These are phyloP conservation scores for Poecilia picta DNA, from an alignment of 2,797 vertebrate genomes.

Conservation along the genomic window DNA sequence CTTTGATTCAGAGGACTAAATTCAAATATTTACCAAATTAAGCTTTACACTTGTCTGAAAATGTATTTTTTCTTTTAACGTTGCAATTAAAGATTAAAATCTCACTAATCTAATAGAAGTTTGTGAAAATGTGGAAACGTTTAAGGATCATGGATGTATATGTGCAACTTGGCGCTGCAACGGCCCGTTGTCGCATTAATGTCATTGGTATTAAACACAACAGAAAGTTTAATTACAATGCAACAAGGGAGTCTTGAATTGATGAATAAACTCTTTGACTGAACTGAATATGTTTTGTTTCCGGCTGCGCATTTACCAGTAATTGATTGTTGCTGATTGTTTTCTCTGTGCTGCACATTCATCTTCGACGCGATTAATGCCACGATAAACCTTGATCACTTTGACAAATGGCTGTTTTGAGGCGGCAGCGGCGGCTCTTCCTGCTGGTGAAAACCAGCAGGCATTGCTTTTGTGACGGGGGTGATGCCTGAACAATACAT, in stretches of 20 bases:
- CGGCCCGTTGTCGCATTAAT: not conserved
- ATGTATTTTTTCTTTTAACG: not conserved
- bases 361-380: not conserved
- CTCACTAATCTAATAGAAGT: not conserved
- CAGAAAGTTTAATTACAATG: not conserved
- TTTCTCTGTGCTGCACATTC: not conserved
- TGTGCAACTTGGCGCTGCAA: not conserved
- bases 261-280: not conserved
- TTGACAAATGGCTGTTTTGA: not conserved
- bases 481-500: not conserved
- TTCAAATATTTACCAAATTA: not conserved
- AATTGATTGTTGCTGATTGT: not conserved
- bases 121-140: not conserved
- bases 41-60: not conserved
- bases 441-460: not conserved
- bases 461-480: not conserved
- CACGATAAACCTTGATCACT: conserved; percentile 2
- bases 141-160: not conserved
- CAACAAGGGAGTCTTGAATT: not conserved
- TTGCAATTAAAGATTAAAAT: not conserved
- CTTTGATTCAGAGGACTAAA: not conserved
- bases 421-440: not conserved
- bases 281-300: conserved; percentile 2
- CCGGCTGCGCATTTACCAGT: not conserved
- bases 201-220: not conserved